Conservation (phyloP, 2,888 invertebrate species). For the Bhutanitis thaidina region DNA sequence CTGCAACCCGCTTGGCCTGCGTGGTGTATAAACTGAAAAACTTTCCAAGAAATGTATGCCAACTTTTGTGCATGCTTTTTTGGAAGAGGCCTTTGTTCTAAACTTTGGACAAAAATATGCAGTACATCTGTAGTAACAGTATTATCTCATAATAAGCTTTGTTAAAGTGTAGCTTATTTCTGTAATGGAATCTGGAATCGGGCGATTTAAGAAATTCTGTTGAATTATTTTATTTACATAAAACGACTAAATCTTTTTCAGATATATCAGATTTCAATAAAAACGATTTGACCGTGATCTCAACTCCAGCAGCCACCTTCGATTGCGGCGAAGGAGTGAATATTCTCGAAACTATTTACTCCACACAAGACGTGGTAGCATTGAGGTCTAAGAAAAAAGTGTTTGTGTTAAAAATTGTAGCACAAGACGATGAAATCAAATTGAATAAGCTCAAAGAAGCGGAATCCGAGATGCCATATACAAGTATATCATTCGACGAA, state of each 20-base stretch:
- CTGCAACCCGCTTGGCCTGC: no score
- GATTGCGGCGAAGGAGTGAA: constrained; percentile 45
- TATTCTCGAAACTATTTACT: constrained; percentile 61
- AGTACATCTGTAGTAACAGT: no score
- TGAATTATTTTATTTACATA: no score
- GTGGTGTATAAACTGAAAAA: no score
- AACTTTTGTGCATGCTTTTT: no score
- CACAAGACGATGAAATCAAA: constrained; percentile 30
- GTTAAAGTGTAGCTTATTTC: no score
- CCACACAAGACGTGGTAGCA: constrained; percentile 49
- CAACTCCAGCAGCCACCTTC: constrained; percentile 36
- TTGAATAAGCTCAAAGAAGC: constrained; percentile 52
- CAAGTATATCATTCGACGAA: constrained; percentile 61
- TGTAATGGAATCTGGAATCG: no score
- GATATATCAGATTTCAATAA: constrained; percentile 53
- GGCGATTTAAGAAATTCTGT: no score
- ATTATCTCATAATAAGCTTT: no score
- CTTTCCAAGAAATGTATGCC: no score
- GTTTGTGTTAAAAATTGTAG: constrained; percentile 48
- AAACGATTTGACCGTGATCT: constrained; percentile 36
- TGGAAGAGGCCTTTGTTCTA: no score
- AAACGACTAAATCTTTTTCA: constrained; percentile 38
- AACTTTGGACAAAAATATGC: no score
- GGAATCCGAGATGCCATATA: constrained; percentile 53
- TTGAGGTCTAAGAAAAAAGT: constrained; percentile 58